A percentile compares a stretch with the other conserved stretches of the same genome.
These are phyloP conservation scores for Anniella stebbinsi DNA, from an alignment of 2,797 vertebrate genomes.

Conservation along the genomic window DNA sequence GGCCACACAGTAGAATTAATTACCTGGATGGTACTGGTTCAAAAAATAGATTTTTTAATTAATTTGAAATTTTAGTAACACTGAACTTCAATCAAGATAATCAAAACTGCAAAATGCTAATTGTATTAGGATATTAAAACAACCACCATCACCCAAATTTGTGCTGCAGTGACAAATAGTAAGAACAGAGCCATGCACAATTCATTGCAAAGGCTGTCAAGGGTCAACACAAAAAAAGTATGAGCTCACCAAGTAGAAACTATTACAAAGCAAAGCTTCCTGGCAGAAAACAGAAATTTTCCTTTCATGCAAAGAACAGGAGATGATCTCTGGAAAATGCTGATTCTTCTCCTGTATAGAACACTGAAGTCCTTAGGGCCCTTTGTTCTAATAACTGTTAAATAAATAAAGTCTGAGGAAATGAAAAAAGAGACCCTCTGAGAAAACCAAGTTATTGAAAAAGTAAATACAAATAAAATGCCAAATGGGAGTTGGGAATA, in stretches of 20 bases:
- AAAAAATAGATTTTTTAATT: background rate
- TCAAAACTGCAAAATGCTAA: background rate
- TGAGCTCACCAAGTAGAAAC: conserved; percentile 71
- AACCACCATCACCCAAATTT: background rate
- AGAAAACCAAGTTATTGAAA: conserved; percentile 62
- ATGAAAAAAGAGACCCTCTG: conserved; percentile 43
- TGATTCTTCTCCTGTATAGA: conserved; percentile 59
- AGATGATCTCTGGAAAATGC: conserved; percentile 68
- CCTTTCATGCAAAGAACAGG: conserved; percentile 66
- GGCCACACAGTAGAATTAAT: background rate
- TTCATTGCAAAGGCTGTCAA: conserved; percentile 69
- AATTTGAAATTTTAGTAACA: background rate
- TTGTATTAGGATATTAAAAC: background rate
- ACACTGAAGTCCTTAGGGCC: conserved; percentile 17
- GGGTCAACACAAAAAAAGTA: conserved; percentile 69
- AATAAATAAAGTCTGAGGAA: conserved; percentile 64
- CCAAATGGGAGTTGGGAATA: conserved; percentile 55
- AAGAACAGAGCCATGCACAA: conserved; percentile 60
- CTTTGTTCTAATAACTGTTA: conserved; percentile 56
- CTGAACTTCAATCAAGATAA: background rate
- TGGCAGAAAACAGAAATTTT: conserved; percentile 68
- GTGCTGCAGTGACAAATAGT: conserved; percentile 48
- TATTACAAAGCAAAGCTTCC: conserved; percentile 67
- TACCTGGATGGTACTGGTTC: background rate
- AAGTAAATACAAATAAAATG: conserved; percentile 70